Base-by-base conservation (phyloP, 2,113 vertebrate species). In the Hydrochoerus hydrochaeris region DNA sequence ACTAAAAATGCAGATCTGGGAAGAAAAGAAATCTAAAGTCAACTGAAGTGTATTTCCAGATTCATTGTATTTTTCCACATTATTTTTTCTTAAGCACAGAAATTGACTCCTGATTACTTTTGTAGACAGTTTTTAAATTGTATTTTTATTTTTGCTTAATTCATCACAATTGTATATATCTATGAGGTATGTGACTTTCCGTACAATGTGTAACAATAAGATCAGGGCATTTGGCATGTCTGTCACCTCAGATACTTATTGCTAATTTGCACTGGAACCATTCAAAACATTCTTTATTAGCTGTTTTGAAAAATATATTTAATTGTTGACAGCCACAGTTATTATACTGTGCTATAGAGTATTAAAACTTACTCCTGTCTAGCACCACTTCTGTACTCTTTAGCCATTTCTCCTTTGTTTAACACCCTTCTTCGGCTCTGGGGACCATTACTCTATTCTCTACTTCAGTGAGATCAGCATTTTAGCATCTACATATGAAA, bases 21-120 rank as follows among this genome's bases (percentile, higher is more conserved):
- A 62, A 88, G 69, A 92, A 26, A 24, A 32, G 6, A 83, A 63
- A 49, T 67, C 80, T 89, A 90, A 91, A 92, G 44, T 63, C 17
- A 91, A 57, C 13, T 95, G 32, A 84, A 80, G 16, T 71, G 71
- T 44, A 71, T 84, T 71, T 90, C 38, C 81, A 22, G 8, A 57
- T 89, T 77, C 81, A 67, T 13, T 81, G 1, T 93, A 7, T 73
- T 94, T 93, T 93, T 90, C 32, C 38, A 73, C 20, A 67, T 81
- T 20, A 44, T 58, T 86, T 92, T 26, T 89, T 89, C 30, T 92
- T 91, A 88, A 91, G 32, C 32, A 78, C 49, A 95, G 9, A 91
- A 28, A 83, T 58, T 85, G 26, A 67, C 67, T 95, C 2, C 28
- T 71, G 8, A 82, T 92, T 84, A 83, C n/a, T 58, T 83, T 14